phyloP scores from a whole-genome alignment of 2,797 vertebrate genomes.

The Dryobates pubescens region DNA sequence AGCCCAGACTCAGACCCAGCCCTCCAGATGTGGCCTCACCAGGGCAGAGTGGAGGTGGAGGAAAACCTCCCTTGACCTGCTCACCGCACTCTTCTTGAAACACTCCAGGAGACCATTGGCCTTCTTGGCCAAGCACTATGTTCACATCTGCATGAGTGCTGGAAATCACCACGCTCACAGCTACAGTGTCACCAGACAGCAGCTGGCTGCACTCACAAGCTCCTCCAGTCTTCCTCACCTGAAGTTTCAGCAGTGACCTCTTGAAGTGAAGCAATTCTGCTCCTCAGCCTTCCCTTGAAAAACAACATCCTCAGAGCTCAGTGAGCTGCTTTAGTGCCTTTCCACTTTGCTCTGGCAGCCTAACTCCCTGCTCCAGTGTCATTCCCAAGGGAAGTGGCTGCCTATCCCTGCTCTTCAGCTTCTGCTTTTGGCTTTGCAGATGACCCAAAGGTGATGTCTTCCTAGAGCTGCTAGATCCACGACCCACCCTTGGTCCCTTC shows the following conservation, averaged over 20 bases:
- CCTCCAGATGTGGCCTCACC: not conserved
- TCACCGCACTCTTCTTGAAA: no score
- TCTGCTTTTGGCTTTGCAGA: not conserved
- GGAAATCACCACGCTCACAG: not conserved
- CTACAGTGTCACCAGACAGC: not conserved
- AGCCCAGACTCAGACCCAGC: not conserved
- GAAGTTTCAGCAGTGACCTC: rapidly evolving
- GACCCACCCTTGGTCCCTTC: rapidly evolving
- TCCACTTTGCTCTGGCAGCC: not conserved
- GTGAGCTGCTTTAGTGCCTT: rapidly evolving
- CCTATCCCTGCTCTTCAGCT: not conserved
- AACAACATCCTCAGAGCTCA: rapidly evolving
- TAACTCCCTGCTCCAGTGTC: rapidly evolving
- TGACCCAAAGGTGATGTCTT: not conserved
- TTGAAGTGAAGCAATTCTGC: rapidly evolving
- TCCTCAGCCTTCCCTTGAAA: not conserved
- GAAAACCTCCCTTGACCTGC: no score
- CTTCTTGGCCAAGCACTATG: not conserved
- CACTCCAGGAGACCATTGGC: not conserved
- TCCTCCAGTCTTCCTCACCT: not conserved
- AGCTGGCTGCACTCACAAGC: not conserved
- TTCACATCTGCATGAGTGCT: not conserved
- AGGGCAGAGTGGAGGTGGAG: no score
- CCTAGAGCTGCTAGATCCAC: not conserved
- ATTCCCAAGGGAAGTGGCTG: rapidly evolving